phyloP scores from a whole-genome alignment of 2,888 invertebrate species.

The Apotomis turbidana region DNA sequence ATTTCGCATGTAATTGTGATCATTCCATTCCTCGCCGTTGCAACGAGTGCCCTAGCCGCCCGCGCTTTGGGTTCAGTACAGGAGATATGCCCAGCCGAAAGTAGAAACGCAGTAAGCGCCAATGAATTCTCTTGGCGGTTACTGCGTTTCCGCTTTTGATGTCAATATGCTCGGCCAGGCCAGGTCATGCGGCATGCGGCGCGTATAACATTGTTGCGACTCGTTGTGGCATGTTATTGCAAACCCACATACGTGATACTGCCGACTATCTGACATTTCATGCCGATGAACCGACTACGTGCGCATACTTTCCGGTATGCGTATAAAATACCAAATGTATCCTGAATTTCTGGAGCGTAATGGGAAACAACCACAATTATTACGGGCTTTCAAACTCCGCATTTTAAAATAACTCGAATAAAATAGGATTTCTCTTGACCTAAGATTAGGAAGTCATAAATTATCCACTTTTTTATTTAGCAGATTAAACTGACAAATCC shows the following conservation, averaged over 20 bases:
- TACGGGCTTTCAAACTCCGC: not conserved
- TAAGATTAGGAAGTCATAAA: too few species aligned
- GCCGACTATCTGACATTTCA: slow-evolving; percentile 81
- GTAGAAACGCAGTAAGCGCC: too few species aligned
- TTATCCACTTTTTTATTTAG: too few species aligned
- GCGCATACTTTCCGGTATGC: slow-evolving; percentile 68
- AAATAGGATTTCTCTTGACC: too few species aligned
- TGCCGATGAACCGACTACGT: slow-evolving; percentile 78
- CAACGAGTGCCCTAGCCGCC: slow-evolving; percentile 56
- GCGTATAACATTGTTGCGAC: slow-evolving; percentile 79
- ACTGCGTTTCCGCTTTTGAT: too few species aligned
- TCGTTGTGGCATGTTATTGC: slow-evolving; percentile 83
- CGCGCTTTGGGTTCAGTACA: slow-evolving; percentile 46
- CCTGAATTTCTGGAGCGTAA: slow-evolving; percentile 14
- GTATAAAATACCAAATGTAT: slow-evolving; percentile 62
- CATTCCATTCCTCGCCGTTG: slow-evolving; percentile 55
- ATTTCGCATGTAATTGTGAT: slow-evolving; percentile 53
- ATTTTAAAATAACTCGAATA: not conserved
- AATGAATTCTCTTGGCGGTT: too few species aligned
- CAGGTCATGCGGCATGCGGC: slow-evolving; percentile 67
- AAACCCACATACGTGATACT: slow-evolving; percentile 78
- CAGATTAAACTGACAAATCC: too few species aligned
- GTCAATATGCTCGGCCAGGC: slow-evolving; percentile 68
- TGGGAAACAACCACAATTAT: slow-evolving; percentile 12
- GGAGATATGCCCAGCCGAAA: slow-evolving; percentile 74